phyloP scores from a whole-genome alignment of 2,113 vertebrate species.

The Salvelinus alpinus region DNA sequence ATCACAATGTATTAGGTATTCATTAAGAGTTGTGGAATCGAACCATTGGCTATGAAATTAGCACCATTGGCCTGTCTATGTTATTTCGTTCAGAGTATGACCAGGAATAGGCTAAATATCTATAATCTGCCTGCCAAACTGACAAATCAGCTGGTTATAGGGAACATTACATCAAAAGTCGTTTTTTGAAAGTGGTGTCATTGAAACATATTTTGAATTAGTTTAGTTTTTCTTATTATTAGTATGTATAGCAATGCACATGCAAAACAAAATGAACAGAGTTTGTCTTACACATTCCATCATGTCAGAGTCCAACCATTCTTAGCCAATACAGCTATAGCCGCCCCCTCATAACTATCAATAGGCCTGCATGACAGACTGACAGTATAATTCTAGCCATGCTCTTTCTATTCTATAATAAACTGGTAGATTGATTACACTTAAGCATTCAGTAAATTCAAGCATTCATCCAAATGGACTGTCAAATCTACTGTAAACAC shows the following conservation, averaged over 20 bases:
- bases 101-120: no score
- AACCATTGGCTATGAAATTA: neutral
- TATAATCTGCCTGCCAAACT: no score
- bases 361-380: neutral
- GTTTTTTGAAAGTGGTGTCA: neutral
- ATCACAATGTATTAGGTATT: neutral
- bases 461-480: conserved; percentile 23
- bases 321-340: no score
- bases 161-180: neutral
- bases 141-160: no score
- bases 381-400: conserved; percentile 12
- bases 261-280: neutral
- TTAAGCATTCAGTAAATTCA: neutral
- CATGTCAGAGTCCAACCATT: neutral
- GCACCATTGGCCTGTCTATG: neutral
- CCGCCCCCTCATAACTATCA: neutral
- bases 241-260: neutral
- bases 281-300: neutral
- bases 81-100: neutral
- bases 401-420: conserved; percentile 21
- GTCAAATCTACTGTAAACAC: conserved; percentile 12
- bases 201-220: neutral
- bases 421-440: conserved; percentile 23
- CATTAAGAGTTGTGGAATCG: neutral
- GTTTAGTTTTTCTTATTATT: neutral